A percentile compares a stretch with the other conserved stretches of the same genome.
Evolutionary conservation across 2,797 vertebrate species (phyloP).

Genomic region (Macropus fuliginosus): DNA sequence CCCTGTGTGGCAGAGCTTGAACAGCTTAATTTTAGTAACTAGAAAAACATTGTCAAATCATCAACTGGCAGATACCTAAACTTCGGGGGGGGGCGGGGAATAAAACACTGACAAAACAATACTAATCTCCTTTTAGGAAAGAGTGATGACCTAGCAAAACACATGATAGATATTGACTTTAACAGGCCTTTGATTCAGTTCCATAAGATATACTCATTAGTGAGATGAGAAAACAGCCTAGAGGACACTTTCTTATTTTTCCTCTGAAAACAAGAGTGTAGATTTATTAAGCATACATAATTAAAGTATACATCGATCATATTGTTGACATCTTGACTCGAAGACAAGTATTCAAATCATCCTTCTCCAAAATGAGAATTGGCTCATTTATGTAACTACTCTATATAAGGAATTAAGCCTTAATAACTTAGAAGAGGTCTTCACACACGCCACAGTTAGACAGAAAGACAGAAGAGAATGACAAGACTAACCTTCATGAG

Average conservation of each 20-base stretch:
- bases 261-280: background rate
- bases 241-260: background rate
- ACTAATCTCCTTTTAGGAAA: background rate
- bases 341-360: background rate
- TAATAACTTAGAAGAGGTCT: background rate
- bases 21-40: background rate
- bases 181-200: background rate
- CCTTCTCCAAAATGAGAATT: slow-evolving; percentile 1
- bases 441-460: background rate
- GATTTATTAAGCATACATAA: background rate
- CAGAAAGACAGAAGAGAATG: background rate
- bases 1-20: background rate
- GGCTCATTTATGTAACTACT: background rate
- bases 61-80: background rate
- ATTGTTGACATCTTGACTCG: background rate
- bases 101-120: background rate
- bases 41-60: background rate
- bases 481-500: background rate
- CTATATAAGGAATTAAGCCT: background rate
- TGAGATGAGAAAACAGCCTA: background rate
- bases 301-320: background rate
- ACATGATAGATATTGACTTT: background rate
- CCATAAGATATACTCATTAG: background rate
- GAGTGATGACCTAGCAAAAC: background rate
- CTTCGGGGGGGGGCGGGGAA: background rate